phyloP scores from a whole-genome alignment of 1,140 invertebrate genomes.

The Pteromalus puparum region DNA sequence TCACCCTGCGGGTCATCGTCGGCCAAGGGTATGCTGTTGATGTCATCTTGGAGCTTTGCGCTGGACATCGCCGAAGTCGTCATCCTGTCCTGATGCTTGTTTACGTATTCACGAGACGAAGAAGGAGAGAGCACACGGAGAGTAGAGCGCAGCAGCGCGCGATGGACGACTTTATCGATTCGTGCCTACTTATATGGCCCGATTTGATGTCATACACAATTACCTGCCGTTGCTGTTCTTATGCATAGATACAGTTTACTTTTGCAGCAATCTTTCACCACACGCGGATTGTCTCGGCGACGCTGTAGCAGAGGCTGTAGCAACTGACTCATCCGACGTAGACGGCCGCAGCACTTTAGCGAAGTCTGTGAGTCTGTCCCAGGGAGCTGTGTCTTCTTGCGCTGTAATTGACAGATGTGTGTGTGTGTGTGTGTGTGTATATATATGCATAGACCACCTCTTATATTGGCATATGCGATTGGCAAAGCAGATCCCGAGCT shows the following conservation, averaged over 20 bases:
- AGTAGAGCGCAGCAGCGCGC: background rate
- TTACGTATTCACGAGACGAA: background rate
- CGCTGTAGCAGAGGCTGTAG: too few species aligned
- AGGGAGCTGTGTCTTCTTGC: background rate
- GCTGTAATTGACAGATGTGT: too few species aligned
- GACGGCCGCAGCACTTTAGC: background rate
- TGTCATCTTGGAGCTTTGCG: constrained; percentile 84
- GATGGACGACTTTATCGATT: constrained; percentile 1
- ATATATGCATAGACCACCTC: background rate
- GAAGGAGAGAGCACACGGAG: background rate
- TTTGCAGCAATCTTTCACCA: background rate
- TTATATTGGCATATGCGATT: background rate
- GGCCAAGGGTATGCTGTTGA: constrained; percentile 88
- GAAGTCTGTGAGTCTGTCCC: background rate
- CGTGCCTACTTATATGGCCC: constrained; percentile 73
- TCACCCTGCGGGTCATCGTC: constrained; percentile 93
- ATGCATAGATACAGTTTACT: background rate
- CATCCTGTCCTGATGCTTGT: constrained; percentile 55
- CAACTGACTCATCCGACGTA: too few species aligned
- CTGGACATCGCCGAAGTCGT: constrained; percentile 72
- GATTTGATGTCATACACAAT: background rate
- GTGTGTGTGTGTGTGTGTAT: background rate
- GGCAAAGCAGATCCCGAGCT: background rate
- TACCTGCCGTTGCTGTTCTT: background rate
- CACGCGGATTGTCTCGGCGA: too few species aligned